phyloP scores from a whole-genome alignment of 1,140 invertebrate species.

The Akabosia matsudoensis region DNA sequence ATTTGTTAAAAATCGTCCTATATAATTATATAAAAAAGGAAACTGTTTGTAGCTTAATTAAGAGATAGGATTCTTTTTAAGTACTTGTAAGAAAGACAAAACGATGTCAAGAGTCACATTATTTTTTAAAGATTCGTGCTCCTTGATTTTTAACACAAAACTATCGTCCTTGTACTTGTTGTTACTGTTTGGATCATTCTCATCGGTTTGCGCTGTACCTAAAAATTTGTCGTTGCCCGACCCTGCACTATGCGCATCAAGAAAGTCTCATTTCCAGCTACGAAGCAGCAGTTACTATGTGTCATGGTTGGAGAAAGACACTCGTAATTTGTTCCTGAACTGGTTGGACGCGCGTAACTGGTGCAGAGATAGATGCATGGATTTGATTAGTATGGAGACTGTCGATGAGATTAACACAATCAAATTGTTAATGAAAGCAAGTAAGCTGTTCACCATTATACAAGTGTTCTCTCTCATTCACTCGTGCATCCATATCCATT shows the following conservation, averaged over 20 bases:
- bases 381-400: conserved; percentile 75
- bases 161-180: not conserved
- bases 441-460: too few relatives aligned
- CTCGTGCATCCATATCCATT: too few relatives aligned
- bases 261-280: conserved; percentile 55
- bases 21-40: too few relatives aligned
- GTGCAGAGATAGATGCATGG: conserved; percentile 80
- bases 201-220: not conserved
- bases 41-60: too few relatives aligned
- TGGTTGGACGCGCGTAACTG: conserved; percentile 77
- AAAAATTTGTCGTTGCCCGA: conserved; percentile 28
- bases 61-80: too few relatives aligned
- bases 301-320: conserved; percentile 73
- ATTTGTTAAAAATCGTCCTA: too few relatives aligned
- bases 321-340: conserved; percentile 68
- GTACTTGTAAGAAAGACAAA: too few relatives aligned
- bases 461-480: too few relatives aligned
- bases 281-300: conserved; percentile 73
- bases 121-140: too few relatives aligned
- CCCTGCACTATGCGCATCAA: conserved; percentile 47
- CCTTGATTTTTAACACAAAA: not conserved
- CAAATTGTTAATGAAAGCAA: conserved; percentile 67
- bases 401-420: conserved; percentile 77
- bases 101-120: too few relatives aligned
- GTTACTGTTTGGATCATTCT: not conserved